phyloP scores from a whole-genome alignment of 2,113 vertebrate species.

The Gila orcuttii region DNA sequence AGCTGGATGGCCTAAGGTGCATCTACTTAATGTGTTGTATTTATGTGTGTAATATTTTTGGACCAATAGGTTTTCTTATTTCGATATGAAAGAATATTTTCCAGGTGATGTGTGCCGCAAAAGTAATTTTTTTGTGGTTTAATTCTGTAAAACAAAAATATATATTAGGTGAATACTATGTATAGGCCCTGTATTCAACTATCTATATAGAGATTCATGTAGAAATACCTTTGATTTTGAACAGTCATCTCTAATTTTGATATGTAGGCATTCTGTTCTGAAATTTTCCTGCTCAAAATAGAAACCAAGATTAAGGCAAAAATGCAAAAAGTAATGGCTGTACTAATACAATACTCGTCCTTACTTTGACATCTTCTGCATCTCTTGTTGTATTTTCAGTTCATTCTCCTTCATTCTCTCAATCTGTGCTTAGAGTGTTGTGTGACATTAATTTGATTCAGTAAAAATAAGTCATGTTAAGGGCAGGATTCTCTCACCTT shows the following conservation, averaged over 20 bases:
- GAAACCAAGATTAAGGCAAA: background rate
- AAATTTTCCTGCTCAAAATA: slow-evolving; percentile 68
- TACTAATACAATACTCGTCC: slow-evolving; percentile 37
- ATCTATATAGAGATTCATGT: background rate
- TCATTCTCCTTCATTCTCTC: slow-evolving; percentile 80
- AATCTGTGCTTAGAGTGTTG: slow-evolving; percentile 69
- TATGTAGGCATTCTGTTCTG: slow-evolving; percentile 76
- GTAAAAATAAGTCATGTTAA: background rate
- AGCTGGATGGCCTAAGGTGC: background rate
- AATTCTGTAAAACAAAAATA: background rate
- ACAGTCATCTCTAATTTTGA: slow-evolving; percentile 73
- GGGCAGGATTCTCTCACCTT: slow-evolving; percentile 74
- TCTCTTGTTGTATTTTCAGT: slow-evolving; percentile 78
- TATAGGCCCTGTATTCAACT: background rate
- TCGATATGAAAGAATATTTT: background rate
- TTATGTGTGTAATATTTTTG: background rate
- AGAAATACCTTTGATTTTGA: slow-evolving; percentile 74
- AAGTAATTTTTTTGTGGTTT: background rate
- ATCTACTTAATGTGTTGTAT: background rate
- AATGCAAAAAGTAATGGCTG: background rate
- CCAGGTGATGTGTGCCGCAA: background rate
- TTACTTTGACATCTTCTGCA: slow-evolving; percentile 82
- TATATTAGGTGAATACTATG: background rate
- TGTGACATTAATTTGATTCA: background rate
- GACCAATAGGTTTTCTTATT: background rate